phyloP scores from a whole-genome alignment of 37 sponge, comb jelly and placozoan species.

The Mnemiopsis leidyi region DNA sequence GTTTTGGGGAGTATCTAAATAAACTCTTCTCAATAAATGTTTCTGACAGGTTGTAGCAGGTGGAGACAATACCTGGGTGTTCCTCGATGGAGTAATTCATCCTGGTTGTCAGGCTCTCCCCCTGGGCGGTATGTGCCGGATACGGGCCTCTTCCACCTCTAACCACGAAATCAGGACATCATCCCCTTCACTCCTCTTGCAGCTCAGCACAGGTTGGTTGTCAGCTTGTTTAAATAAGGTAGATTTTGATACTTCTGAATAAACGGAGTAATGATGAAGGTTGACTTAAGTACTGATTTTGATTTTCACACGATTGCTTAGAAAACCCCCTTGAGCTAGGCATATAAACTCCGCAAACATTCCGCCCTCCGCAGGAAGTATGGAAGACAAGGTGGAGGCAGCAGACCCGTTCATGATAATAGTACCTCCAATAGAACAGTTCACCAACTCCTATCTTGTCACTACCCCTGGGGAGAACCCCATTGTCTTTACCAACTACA shows the following conservation, averaged over 20 bases:
- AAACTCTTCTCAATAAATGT: too few species aligned
- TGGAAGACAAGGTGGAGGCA: slow-evolving; percentile 27
- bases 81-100: neutral
- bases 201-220: slow-evolving; percentile 46
- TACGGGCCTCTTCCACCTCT: neutral
- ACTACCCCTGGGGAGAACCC: slow-evolving; percentile 50
- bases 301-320: too few species aligned
- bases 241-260: too few species aligned
- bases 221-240: too few species aligned
- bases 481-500: slow-evolving; percentile 56
- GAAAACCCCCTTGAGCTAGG: too few species aligned
- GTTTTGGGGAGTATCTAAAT: too few species aligned
- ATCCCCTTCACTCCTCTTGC: slow-evolving; percentile 20
- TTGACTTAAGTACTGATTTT: too few species aligned
- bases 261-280: too few species aligned
- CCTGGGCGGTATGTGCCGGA: neutral
- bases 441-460: slow-evolving; percentile 52
- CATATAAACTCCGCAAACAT: too few species aligned
- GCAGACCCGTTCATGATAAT: slow-evolving; percentile 65
- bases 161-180: slow-evolving; percentile 60
- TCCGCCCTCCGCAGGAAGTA: neutral
- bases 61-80: slow-evolving; percentile 45
- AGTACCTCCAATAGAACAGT: slow-evolving; percentile 63
- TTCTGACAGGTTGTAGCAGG: slow-evolving; percentile 33
- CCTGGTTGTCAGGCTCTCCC: neutral